Base-by-base conservation (phyloP, 1,140 invertebrate genomes). In the Mactra quadrangularis region DNA sequence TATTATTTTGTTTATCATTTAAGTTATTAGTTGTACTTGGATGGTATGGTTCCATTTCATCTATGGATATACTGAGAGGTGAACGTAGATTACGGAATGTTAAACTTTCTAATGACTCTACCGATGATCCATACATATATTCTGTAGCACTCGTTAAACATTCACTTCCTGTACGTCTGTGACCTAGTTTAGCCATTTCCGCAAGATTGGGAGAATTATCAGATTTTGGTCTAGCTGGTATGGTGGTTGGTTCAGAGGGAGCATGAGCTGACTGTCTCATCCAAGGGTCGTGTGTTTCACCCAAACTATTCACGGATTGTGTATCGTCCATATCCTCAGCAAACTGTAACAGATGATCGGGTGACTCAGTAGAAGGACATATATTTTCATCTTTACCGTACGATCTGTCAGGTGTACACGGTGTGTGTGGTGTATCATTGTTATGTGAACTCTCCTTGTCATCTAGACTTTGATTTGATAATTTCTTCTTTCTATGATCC, bases 121-220 rank as follows among this genome's bases (percentile, higher is more conserved):
- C 35, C 0, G 85, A 87, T 6, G 86, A 86, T 41, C 85, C 68
- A 52, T 64, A 86, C 55, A 81, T 77, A 47, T 71, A 59, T 33
- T 89, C 87, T 35, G 88, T 89, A 31, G 87, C 70, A 53, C 75
- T 85, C 1, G 87, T 90, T 38, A 91, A 79, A 88, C 86, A 90
- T 85, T 93, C 88, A 88, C 91, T 91, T 13, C 89, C 88, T 74
- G 90, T 90, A 3, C 90, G 79, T n/a, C 89, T 52, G 33, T 89
- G 79, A 22, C 53, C 52, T 17, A 78, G 62, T 19, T 52, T 60
- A 31, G 38, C 75, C 53, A 77, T 71, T 35, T 76, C 75, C 22
- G 81, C 52, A 52, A 71, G 70, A 64, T 72, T 84, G 62, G 85
- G 50, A 52, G 66, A 29, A 76, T 81, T 33, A 71, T 75, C 47